These are phyloP conservation scores for Sebastolobus alascanus DNA, from an alignment of 2,797 vertebrate genomes.

Conservation along the genomic window DNA sequence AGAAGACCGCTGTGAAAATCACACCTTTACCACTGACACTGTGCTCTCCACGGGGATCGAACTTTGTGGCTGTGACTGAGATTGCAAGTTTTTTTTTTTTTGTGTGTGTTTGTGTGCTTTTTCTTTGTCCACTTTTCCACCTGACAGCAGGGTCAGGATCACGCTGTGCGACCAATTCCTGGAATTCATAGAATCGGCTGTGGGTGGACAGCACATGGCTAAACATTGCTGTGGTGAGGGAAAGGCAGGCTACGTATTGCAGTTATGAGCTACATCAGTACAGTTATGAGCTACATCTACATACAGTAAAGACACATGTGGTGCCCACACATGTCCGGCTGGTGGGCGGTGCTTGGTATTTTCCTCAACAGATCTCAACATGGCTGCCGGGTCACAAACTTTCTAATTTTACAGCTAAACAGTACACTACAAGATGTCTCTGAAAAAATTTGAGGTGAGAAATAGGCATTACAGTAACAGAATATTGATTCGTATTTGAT, in stretches of 20 bases:
- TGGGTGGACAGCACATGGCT: conserved; percentile 40
- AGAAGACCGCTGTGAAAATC: conserved; percentile 75
- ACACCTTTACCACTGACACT: conserved; percentile 72
- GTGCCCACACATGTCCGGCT: too few relatives aligned
- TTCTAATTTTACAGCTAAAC: too few relatives aligned
- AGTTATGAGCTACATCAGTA: background rate
- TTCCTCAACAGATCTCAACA: too few relatives aligned
- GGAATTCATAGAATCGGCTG: conserved; percentile 42
- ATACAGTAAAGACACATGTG: background rate
- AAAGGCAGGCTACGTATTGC: background rate
- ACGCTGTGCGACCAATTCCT: conserved; percentile 50
- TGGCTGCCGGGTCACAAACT: too few relatives aligned
- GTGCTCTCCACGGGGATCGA: conserved; percentile 62
- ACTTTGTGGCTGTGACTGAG: conserved; percentile 47
- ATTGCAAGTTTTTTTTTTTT: conserved; percentile 25
- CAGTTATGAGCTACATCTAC: background rate
- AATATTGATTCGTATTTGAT: too few relatives aligned
- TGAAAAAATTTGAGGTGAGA: too few relatives aligned
- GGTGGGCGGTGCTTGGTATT: too few relatives aligned
- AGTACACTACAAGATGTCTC: too few relatives aligned
- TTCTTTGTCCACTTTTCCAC: conserved; percentile 52
- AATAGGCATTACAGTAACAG: too few relatives aligned
- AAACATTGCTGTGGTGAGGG: background rate
- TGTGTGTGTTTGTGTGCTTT: conserved; percentile 17
- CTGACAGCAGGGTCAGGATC: conserved; percentile 63